These are phyloP conservation scores for Oreonectes daqikongensis DNA, from an alignment of 2,797 vertebrate species.

Conservation along the genomic window DNA sequence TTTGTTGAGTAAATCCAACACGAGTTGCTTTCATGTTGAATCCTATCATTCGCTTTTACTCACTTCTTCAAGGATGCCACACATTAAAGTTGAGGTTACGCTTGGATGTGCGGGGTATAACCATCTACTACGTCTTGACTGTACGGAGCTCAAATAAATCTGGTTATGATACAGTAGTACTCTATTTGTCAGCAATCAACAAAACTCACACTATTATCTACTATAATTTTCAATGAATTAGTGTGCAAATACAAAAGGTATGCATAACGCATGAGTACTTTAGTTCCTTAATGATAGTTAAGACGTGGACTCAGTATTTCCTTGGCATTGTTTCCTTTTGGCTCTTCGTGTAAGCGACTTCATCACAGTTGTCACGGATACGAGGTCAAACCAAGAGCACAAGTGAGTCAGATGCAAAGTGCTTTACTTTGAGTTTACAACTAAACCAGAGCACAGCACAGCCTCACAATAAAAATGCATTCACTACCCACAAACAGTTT, in stretches of 20 bases:
- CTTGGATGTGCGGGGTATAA: background rate
- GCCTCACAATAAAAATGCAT: slow-evolving; percentile 33
- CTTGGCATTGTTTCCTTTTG: slow-evolving; percentile 16
- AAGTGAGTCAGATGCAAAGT: slow-evolving; percentile 35
- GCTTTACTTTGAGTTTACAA: slow-evolving; percentile 21
- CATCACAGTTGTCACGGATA: slow-evolving; percentile 20
- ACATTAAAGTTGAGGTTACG: slow-evolving; percentile 13
- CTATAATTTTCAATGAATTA: background rate
- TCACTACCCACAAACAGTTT: slow-evolving; percentile 24
- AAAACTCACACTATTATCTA: background rate
- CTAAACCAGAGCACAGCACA: slow-evolving; percentile 2
- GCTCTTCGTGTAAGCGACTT: slow-evolving; percentile 6
- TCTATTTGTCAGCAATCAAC: too few relatives aligned
- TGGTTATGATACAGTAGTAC: too few relatives aligned
- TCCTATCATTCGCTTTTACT: slow-evolving; percentile 34
- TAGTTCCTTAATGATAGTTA: slow-evolving; percentile 1
- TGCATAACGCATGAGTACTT: background rate
- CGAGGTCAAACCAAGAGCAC: slow-evolving; percentile 5
- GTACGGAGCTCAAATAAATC: too few relatives aligned
- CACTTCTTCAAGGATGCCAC: slow-evolving; percentile 14
- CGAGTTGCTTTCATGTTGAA: slow-evolving; percentile 42
- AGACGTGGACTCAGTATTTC: slow-evolving; percentile 22
- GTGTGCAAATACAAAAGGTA: background rate
- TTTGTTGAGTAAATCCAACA: slow-evolving; percentile 49
- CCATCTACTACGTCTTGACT: background rate